phyloP scores from a whole-genome alignment of 2,797 vertebrate species.

The Phaenicophaeus curvirostris region DNA sequence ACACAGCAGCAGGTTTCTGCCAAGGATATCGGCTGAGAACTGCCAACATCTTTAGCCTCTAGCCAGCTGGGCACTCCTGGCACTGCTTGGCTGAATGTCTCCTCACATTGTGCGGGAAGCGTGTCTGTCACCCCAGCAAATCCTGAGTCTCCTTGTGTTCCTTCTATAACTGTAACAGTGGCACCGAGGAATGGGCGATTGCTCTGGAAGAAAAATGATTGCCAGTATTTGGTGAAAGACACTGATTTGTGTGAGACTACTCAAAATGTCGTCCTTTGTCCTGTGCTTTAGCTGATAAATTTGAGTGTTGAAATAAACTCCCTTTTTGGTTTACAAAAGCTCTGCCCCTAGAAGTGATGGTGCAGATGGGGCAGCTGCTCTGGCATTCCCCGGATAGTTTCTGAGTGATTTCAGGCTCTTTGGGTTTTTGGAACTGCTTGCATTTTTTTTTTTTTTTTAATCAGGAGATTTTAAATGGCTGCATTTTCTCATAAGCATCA shows the following conservation, averaged over 20 bases:
- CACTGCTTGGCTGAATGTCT: neutral
- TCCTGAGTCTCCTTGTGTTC: neutral
- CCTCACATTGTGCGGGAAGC: neutral
- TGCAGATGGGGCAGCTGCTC: constrained; percentile 26
- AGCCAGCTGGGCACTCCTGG: neutral
- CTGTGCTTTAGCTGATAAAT: neutral
- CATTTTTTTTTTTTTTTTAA: neutral
- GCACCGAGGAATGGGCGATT: neutral
- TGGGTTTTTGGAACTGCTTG: neutral
- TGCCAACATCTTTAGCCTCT: neutral
- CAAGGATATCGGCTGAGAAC: neutral
- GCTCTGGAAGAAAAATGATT: neutral
- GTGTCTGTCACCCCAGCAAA: neutral
- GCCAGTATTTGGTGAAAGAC: neutral
- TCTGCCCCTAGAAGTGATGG: neutral
- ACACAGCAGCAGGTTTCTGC: neutral
- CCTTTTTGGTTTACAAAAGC: neutral
- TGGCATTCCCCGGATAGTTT: constrained; percentile 34
- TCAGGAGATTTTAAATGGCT: constrained; percentile 27
- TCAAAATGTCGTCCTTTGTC: neutral
- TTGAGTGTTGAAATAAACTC: neutral
- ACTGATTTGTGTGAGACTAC: neutral
- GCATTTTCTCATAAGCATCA: neutral
- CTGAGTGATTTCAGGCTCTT: constrained; percentile 53
- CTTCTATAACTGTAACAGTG: neutral